These are phyloP conservation scores for Rhynchonycteris naso DNA, from an alignment of 2,797 vertebrate genomes.

Conservation along the genomic window DNA sequence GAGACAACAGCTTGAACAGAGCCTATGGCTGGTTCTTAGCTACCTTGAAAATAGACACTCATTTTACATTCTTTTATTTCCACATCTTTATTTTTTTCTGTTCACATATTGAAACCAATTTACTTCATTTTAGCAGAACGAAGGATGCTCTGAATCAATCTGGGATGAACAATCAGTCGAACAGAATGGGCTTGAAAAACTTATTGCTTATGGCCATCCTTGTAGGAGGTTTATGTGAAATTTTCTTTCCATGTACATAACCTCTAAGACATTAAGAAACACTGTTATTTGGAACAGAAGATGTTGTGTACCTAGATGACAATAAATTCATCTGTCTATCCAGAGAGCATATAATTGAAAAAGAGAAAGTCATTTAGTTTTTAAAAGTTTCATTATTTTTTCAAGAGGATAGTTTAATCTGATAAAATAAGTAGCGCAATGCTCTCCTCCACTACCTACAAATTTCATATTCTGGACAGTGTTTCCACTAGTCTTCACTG, in stretches of 20 bases:
- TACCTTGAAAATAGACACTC: conserved; percentile 30
- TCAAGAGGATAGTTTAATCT: conserved; percentile 39
- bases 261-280: conserved; percentile 50
- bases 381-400: background rate
- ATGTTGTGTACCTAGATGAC: conserved; percentile 44
- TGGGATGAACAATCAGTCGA: conserved; percentile 50
- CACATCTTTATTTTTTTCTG: conserved; percentile 40
- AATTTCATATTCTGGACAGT: background rate
- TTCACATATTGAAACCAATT: conserved; percentile 27
- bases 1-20: background rate
- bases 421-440: conserved; percentile 38
- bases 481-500: background rate
- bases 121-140: conserved; percentile 62
- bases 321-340: conserved; percentile 50
- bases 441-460: background rate
- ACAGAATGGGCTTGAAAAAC: conserved; percentile 17
- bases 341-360: conserved; percentile 43
- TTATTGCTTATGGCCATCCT: background rate
- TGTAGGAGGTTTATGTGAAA: conserved; percentile 49
- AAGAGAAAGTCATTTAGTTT: background rate
- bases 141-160: conserved; percentile 54
- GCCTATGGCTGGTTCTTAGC: conserved; percentile 35
- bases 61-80: conserved; percentile 67
- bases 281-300: conserved; percentile 64
- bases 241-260: conserved; percentile 55